Percentiles rank a stretch among this genome's conserved stretches.
Conservation (phyloP, 2,888 invertebrate species). For the Abrostola triplasia region DNA sequence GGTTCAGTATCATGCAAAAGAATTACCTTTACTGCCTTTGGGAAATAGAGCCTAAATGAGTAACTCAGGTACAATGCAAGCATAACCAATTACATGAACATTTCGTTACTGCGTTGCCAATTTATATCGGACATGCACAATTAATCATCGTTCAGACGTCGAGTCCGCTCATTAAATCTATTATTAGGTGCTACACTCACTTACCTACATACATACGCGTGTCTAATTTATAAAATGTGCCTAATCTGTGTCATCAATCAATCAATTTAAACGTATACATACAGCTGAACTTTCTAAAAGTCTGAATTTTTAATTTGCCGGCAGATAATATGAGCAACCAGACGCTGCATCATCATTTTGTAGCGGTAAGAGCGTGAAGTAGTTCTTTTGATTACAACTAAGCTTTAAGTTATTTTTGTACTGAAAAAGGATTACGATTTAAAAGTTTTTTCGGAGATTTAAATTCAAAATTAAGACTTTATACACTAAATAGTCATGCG, state of each 20-base stretch:
- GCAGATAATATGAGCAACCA: not conserved
- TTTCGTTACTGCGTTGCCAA: constrained; percentile 51
- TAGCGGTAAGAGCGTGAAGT: no score
- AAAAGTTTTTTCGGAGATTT: no score
- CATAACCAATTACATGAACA: constrained; percentile 50
- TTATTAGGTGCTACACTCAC: constrained; percentile 55
- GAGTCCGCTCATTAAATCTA: constrained; percentile 54
- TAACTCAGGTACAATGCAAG: constrained; percentile 51
- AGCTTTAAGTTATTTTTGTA: no score
- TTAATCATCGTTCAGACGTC: constrained; percentile 53
- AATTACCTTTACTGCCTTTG: constrained; percentile 10
- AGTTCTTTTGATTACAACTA: no score
- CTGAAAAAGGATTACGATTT: no score
- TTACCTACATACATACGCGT: constrained; percentile 53
- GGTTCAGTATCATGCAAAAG: no score
- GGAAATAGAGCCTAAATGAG: constrained; percentile 51
- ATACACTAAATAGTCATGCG: no score
- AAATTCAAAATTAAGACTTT: no score
- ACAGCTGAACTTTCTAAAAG: constrained; percentile 44
- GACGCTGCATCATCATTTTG: not conserved
- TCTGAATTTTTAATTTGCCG: constrained; percentile 27
- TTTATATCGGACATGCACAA: constrained; percentile 52
- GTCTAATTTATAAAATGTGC: constrained; percentile 54
- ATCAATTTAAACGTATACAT: constrained; percentile 47
- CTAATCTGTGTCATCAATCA: constrained; percentile 59